Conservation (phyloP, 2,113 vertebrate species). For the Lepidothrix coronata region DNA sequence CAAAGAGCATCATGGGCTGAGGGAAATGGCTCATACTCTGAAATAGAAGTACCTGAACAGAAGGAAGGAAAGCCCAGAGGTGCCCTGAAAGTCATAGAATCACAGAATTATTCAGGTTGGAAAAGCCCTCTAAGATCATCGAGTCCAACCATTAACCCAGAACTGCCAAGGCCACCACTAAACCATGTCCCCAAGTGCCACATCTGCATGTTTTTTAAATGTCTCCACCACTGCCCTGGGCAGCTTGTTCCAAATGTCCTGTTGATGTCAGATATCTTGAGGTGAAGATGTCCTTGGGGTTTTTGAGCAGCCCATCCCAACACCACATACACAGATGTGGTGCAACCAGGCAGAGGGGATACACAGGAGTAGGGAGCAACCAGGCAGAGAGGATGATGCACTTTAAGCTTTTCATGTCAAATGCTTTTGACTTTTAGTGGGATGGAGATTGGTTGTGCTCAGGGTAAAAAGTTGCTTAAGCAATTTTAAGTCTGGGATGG, state of each 20-base stretch:
- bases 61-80: not conserved
- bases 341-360: not conserved
- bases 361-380: not conserved
- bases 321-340: fast-evolving
- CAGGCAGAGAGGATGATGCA: not conserved
- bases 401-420: not conserved
- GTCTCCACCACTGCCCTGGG: not conserved
- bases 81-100: not conserved
- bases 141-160: not conserved
- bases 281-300: not conserved
- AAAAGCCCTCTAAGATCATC: not conserved
- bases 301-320: not conserved
- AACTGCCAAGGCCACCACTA: not conserved
- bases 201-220: not conserved
- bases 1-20: not conserved
- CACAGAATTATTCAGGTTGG: not conserved
- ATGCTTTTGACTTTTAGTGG: not conserved
- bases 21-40: not conserved
- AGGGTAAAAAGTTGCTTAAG: not conserved
- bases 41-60: not conserved
- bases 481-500: not conserved
- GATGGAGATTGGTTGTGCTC: not conserved
- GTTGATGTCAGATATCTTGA: not conserved
- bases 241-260: not conserved
- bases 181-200: fast-evolving